A percentile compares a stretch with the other conserved stretches of the same genome.
phyloP scores from a whole-genome alignment of 2,888 invertebrate species.

The Pammene fasciana region DNA sequence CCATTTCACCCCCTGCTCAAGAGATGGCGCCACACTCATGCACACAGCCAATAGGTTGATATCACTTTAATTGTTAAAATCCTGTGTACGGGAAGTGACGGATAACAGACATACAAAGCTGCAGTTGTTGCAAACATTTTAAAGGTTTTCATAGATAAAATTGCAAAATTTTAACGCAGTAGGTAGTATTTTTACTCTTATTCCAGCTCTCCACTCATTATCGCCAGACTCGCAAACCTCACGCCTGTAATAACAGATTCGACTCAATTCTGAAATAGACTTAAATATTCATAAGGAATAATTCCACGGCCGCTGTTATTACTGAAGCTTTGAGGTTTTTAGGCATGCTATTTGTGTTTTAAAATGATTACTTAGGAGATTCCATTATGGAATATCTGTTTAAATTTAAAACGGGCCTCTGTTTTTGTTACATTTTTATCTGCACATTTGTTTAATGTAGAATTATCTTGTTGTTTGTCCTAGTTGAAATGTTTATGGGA shows the following conservation, averaged over 20 bases:
- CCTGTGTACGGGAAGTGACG: too few species aligned
- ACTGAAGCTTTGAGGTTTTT: conserved; percentile 36
- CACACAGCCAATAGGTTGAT: too few species aligned
- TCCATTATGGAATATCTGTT: conserved; percentile 2
- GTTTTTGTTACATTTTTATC: neutral
- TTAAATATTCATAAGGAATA: conserved; percentile 69
- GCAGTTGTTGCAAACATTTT: too few species aligned
- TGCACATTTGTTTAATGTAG: neutral
- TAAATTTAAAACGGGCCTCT: neutral
- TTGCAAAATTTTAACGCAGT: neutral
- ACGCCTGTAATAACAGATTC: conserved; percentile 60
- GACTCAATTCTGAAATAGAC: conserved; percentile 61
- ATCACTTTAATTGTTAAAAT: too few species aligned
- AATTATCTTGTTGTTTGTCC: neutral
- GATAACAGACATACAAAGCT: too few species aligned
- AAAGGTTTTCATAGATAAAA: neutral
- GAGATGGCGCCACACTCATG: too few species aligned
- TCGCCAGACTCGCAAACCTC: conserved; percentile 47
- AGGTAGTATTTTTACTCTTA: conserved; percentile 10
- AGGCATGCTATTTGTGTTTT: conserved; percentile 15
- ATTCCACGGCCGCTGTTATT: conserved; percentile 51
- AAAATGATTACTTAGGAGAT: conserved; percentile 18
- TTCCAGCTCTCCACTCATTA: conserved; percentile 52
- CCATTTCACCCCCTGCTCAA: too few species aligned
- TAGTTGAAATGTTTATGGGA: too few species aligned